phyloP scores from a whole-genome alignment of 2,797 vertebrate genomes.

The Enteromius anoplus region DNA sequence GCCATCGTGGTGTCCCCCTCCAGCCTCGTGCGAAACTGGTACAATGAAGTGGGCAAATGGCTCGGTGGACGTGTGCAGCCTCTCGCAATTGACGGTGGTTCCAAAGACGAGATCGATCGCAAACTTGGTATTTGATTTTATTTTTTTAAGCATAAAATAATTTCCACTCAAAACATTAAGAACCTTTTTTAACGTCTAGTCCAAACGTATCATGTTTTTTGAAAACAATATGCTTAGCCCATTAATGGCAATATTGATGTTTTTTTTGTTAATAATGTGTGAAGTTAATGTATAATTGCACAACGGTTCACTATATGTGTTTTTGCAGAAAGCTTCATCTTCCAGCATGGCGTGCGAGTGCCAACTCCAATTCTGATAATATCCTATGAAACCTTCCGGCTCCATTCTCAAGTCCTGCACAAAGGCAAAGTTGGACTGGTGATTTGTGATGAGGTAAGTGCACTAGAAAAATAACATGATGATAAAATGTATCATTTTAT shows the following conservation, averaged over 20 bases:
- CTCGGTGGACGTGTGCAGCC: slow-evolving; percentile 89
- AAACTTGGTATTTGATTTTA: slow-evolving; percentile 79
- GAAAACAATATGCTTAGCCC: not conserved
- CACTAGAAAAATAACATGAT: not conserved
- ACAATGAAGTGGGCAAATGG: slow-evolving; percentile 96
- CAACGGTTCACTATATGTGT: not conserved
- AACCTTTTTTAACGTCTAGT: not conserved
- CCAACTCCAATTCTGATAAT: slow-evolving; percentile 94
- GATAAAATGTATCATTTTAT: too few relatives aligned
- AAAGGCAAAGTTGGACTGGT: slow-evolving; percentile 90
- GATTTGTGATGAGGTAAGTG: slow-evolving; percentile 93
- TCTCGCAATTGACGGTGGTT: slow-evolving; percentile 92
- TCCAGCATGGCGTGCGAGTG: slow-evolving; percentile 85
- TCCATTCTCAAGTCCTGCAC: slow-evolving; percentile 89
- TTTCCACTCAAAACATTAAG: not conserved
- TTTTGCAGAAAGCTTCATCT: slow-evolving; percentile 85
- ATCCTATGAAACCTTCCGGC: slow-evolving; percentile 95
- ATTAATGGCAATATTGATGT: not conserved
- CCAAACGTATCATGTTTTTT: not conserved
- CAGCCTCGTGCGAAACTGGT: slow-evolving; percentile 97
- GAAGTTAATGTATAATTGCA: not conserved
- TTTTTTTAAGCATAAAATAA: not conserved
- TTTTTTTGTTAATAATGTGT: not conserved
- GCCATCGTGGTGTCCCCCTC: slow-evolving; percentile 94
- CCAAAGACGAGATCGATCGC: slow-evolving; percentile 90